Base-by-base conservation (phyloP, 2,113 vertebrate genomes). In the Callipepla californica region DNA sequence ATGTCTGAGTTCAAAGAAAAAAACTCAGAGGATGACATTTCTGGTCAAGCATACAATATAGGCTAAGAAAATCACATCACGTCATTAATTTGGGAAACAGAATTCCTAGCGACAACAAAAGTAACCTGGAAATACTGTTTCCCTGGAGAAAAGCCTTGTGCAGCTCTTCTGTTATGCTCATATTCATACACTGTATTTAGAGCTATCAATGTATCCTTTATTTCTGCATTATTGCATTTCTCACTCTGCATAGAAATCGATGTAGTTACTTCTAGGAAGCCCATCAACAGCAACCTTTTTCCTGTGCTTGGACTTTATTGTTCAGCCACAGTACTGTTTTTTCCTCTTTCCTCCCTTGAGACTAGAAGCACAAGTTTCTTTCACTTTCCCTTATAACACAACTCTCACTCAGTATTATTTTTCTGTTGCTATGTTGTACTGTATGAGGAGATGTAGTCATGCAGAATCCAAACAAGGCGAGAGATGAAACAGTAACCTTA, bases 311-410 rank as follows among this genome's bases (percentile, higher is more conserved):
- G 34, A 65, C 85, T 36, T 21, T n/a, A 47, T 81, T 45, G 47
- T 62, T 77, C 61, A 74, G 73, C 62, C 69, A 94, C 84, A 92
- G 80, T 81, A 55, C 34, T 88, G 62, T 62, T 78, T 85, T 73
- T 95, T 95, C 93, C 90, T 80, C 61, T 86, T 67, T 65, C 45
- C 48, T 81, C 87, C 48, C 85, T 11, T 13, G 21, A 42, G 90
- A 93, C 28, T 34, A 66, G 48, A 84, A 84, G n/a, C 44, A 78
- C 4, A 47, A 65, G 40, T 22, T 78, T 66, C 85, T 95, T 95
- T 94, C 87, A 95, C 93, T 95, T 96, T 96, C 90, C 66, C 53
- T 80, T 94, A 13, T 4, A 87, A 78, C 34, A 19, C 36, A 73
- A 73, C 30, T 51, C 48, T 67, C 2, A 0, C 17, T 84, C 36